Evolutionary conservation across 2,113 vertebrate species (phyloP), one percentile per base, ranked within the genome.

Genomic region (Eurypyga helias): DNA sequence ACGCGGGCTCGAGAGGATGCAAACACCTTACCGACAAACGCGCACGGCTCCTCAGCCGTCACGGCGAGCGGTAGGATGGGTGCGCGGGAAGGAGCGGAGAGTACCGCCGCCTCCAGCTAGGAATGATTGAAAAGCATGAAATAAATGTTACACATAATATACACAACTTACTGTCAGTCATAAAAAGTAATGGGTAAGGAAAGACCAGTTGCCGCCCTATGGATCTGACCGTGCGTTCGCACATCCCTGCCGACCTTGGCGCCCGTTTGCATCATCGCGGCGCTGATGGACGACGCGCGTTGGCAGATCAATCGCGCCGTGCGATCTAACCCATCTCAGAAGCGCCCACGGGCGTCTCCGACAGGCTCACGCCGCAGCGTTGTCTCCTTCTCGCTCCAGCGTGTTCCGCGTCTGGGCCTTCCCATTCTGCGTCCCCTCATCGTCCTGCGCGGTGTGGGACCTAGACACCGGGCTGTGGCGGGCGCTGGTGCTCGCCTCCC

Each of bases 361-460:
- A 3, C 2, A 3, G 0, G 17, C 58, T 75, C 31, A 0, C n/a
- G 1, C 7, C 66, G 2, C 28, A 9, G 7, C 17, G 12, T 43
- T 4, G 17, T 25, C 41, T 46, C 43, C 10, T n/a, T 26, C 17
- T 64, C 11, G 4, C 67, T 41, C 20, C 48, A 23, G 61, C 62
- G 41, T 23, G 2, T 2, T 17, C 31, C 8, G 15, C 46, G 5
- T 11, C n/a, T 24, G 13, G 4, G 23, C 33, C 3, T 61, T 8
- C 14, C 55, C 2, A 4, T 9, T 6, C 17, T 1, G 8, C 7
- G 5, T 36, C 46, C 78, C 58, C 6, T 4, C 3, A 2, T 29
- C 1, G 2, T 15, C 4, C 28, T 5, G 52, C 10, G 46, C 58
- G 5, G 10, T 2, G 41, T 25, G 84, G 79, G 11, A 15, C 79